These are phyloP conservation scores for Pygmarrhopalites habei DNA, from an alignment of 1,140 invertebrate genomes.

Conservation along the genomic window DNA sequence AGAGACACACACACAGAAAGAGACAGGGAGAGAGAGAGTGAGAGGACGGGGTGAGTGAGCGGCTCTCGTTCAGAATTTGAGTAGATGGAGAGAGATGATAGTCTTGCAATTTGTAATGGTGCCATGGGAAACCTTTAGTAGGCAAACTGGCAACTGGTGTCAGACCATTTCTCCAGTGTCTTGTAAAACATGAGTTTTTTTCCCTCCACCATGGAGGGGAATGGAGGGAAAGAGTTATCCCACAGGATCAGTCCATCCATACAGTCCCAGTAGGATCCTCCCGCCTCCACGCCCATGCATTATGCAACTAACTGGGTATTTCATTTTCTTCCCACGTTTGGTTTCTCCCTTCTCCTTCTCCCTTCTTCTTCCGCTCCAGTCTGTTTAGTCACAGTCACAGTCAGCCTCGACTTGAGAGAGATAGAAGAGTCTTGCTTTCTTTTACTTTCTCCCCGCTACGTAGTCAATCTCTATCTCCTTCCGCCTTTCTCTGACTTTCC, in stretches of 20 bases:
- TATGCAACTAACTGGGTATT: slow-evolving; percentile 31
- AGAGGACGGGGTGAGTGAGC: background rate
- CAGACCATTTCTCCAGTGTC: slow-evolving; percentile 33
- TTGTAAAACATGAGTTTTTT: slow-evolving; percentile 31
- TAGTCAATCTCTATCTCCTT: too few relatives aligned
- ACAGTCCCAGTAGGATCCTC: slow-evolving; percentile 27
- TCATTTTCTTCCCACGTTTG: slow-evolving; percentile 32
- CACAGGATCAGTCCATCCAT: slow-evolving; percentile 22
- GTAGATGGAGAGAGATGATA: slow-evolving; percentile 1
- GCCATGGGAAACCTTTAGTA: slow-evolving; percentile 33
- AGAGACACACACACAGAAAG: too few relatives aligned
- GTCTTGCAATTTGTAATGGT: slow-evolving; percentile 31
- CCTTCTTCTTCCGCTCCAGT: background rate
- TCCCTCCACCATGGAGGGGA: background rate
- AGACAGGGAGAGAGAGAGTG: background rate
- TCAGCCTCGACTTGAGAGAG: too few relatives aligned
- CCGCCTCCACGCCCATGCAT: slow-evolving; percentile 21
- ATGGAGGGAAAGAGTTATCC: slow-evolving; percentile 25
- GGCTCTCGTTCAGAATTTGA: background rate
- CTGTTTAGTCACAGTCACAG: too few relatives aligned
- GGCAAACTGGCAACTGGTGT: slow-evolving; percentile 34
- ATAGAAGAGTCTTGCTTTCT: background rate
- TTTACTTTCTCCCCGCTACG: too few relatives aligned
- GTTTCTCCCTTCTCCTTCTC: background rate
- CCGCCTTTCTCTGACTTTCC: background rate